Evolutionary conservation across 2,888 invertebrate genomes (phyloP), one percentile per base, ranked within the genome.

Genomic region (Terebella lapidaria): DNA sequence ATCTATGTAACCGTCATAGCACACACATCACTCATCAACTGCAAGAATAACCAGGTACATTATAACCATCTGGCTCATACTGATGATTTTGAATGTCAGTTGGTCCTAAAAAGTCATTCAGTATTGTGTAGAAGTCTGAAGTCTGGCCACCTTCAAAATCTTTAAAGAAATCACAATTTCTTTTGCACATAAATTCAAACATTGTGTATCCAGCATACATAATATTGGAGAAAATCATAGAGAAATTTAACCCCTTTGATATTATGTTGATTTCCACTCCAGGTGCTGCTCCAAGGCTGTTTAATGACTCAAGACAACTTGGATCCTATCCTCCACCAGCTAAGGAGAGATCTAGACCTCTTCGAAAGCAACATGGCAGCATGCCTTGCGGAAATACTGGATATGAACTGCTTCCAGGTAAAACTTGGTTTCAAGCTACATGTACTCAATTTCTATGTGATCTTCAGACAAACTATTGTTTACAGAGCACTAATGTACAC

Each of bases 1-100:
- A 84, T 90, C 61, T 88, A 86, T 80, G 83, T 89, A 54, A 88
- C 89, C 65, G 87, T 90, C 70, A 87, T 90, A 75, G 89, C 87
- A 3, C 88, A 89, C 78, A 88, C 88, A 18, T 89, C 90, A 57
- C 88, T 89, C 79, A 85, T 88, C 70, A 84, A 85, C 64, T 87
- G 85, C 70, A 86, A 86, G 28, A 86, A 87, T 25, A 88, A 89
- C 76, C 87, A 89, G 84, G 85, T 85, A 70, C 10, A 28, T 49
- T 35, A 18, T 15, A 10, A 10, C 18, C 35, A 18, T 18, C 35
- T n/a, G n/a, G n/a, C n/a, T n/a, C n/a, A n/a, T n/a, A n/a, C n/a
- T n/a, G n/a, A n/a, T n/a, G n/a, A n/a, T n/a, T n/a, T n/a, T n/a
- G n/a, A n/a, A n/a, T n/a, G n/a, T n/a, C n/a, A n/a, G n/a, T n/a